Conservation (phyloP, 2,888 invertebrate species). For the Phortica magna region DNA sequence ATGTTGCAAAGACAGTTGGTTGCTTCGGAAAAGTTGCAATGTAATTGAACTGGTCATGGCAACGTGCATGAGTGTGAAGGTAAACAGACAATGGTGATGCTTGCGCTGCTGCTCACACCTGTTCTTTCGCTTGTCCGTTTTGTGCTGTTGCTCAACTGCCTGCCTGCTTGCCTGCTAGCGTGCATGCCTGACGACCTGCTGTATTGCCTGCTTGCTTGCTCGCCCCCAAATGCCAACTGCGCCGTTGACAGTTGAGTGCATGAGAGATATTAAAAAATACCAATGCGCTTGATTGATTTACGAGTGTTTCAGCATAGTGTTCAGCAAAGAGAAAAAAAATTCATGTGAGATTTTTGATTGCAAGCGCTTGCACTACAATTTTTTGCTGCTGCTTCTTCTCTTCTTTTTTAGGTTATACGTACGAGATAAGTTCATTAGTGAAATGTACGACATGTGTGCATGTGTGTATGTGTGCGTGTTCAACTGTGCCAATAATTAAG, state of each 20-base stretch:
- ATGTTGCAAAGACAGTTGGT: too few species aligned
- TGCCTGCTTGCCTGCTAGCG: too few species aligned
- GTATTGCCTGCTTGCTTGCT: not conserved
- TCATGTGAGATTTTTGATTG: not conserved
- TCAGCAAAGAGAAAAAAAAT: not conserved
- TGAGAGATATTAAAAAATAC: slow-evolving; percentile 59
- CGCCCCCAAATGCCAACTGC: not conserved
- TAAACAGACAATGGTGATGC: not conserved
- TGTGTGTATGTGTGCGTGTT: not conserved
- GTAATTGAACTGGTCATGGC: not conserved
- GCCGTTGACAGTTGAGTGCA: not conserved
- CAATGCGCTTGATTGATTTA: slow-evolving; percentile 66
- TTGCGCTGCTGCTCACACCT: too few species aligned
- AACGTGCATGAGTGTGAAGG: not conserved
- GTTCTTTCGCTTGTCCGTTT: too few species aligned
- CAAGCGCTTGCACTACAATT: not conserved
- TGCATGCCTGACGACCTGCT: not conserved
- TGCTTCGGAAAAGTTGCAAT: not conserved
- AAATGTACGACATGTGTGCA: not conserved
- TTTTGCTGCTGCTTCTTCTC: too few species aligned
- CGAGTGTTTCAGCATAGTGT: slow-evolving; percentile 45
- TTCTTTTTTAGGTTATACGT: too few species aligned
- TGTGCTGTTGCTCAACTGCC: too few species aligned
- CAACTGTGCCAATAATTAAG: not conserved
- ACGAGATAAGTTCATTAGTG: too few species aligned